These are phyloP conservation scores for Centropus unirufus DNA, from an alignment of 2,113 vertebrate genomes.

Conservation along the genomic window DNA sequence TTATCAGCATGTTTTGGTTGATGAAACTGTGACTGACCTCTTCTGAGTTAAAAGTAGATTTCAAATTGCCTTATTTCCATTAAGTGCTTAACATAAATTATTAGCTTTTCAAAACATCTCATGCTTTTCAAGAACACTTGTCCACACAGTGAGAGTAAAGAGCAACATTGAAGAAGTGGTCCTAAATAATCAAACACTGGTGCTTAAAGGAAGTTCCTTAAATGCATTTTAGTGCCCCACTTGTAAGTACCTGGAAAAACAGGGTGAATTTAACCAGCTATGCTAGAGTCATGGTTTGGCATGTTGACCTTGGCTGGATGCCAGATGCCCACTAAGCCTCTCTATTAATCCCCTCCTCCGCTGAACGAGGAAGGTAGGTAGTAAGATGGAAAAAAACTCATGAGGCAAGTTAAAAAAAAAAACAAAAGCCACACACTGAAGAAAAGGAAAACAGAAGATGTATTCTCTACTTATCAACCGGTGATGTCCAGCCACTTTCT, in stretches of 20 bases:
- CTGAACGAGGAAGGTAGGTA: no score
- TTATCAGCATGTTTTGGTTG: background rate
- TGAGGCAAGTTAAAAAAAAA: no score
- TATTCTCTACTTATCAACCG: no score
- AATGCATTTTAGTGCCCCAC: background rate
- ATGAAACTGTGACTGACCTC: background rate
- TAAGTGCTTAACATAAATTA: background rate
- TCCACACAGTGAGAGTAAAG: background rate
- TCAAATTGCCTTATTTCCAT: background rate
- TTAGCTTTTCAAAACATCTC: background rate
- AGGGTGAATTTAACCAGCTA: background rate
- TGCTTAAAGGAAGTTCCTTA: background rate
- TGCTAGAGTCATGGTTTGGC: background rate
- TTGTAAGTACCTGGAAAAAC: background rate
- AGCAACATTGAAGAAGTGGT: background rate
- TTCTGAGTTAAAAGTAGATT: background rate
- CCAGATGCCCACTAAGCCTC: no score
- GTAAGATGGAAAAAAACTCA: no score
- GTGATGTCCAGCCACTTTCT: no score
- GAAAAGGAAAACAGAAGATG: no score
- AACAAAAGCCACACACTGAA: no score
- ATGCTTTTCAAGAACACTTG: background rate
- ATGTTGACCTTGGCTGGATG: no score
- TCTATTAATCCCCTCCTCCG: no score
- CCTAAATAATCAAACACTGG: background rate